Percentiles rank a stretch among this genome's conserved stretches.
These are phyloP conservation scores for Pachycephala philippinensis DNA, from an alignment of 2,113 vertebrate species.

Conservation along the genomic window DNA sequence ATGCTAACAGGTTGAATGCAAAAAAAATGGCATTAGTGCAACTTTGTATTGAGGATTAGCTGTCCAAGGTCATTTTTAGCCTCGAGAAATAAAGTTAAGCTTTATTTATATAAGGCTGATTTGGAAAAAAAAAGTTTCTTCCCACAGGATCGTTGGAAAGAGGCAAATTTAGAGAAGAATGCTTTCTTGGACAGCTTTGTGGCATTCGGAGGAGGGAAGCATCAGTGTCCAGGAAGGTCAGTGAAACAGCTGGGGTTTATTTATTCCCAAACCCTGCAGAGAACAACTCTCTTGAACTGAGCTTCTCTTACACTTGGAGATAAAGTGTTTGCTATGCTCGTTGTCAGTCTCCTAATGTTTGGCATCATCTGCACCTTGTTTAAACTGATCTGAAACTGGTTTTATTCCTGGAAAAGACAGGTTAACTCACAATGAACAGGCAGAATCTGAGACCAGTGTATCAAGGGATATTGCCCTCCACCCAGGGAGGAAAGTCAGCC, in stretches of 20 bases:
- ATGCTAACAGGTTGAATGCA: slow-evolving; percentile 53
- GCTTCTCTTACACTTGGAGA: neutral
- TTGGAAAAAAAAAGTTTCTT: slow-evolving; percentile 76
- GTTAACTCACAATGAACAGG: neutral
- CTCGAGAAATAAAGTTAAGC: slow-evolving; percentile 70
- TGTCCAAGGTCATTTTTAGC: slow-evolving; percentile 73
- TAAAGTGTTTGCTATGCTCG: slow-evolving; percentile 7
- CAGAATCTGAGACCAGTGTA: neutral
- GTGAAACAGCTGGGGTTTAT: slow-evolving; percentile 68
- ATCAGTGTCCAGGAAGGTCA: slow-evolving; percentile 88
- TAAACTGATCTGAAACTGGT: neutral
- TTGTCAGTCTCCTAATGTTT: neutral
- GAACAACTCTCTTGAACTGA: neutral
- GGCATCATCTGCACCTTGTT: neutral
- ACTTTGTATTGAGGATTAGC: slow-evolving; percentile 67
- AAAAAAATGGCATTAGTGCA: slow-evolving; percentile 23
- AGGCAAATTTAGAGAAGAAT: slow-evolving; percentile 86
- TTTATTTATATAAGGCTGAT: slow-evolving; percentile 76
- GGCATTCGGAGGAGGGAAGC: slow-evolving; percentile 82
- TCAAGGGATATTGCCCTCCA: neutral
- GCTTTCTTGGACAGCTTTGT: slow-evolving; percentile 83
- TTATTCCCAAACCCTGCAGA: slow-evolving; percentile 40
- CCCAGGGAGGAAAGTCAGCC: neutral
- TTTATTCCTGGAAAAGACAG: neutral
- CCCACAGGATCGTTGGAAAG: slow-evolving; percentile 88